Base-by-base conservation (phyloP, 2,113 vertebrate genomes). In the Gallinago paraguaiae region DNA sequence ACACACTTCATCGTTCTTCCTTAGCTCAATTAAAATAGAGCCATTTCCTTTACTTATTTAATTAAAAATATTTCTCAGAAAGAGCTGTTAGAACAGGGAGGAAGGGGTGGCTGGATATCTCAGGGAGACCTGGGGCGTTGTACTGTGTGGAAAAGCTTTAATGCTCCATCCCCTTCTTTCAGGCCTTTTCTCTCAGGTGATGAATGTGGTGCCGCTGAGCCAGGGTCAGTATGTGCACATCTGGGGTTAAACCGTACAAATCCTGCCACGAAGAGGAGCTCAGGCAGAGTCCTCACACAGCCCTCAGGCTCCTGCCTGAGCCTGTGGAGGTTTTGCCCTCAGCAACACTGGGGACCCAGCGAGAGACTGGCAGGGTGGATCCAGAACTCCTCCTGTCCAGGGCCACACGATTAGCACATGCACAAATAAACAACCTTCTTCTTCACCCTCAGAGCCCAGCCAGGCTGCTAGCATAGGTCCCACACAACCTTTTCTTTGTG, bases 141-240 rank as follows among this genome's bases (percentile, higher is more conserved):
- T 15, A 7, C 8, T 8, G 30, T 20, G 1, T 4, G 50, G n/a
- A 71, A n/a, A 35, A 67, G 17, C 53, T 28, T 5, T 4, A 69
- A 5, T 15, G n/a, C 16, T 78, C 18, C 41, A 5, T 25, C 46
- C 57, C n/a, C 20, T 48, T 53, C 41, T 33, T 56, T 25, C 31
- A 50, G 39, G 11, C 18, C 31, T 43, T 59, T 18, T n/a, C 51
- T 50, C 46, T 45, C 39, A 2, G 27, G 59, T 10, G 39, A 2
- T 3, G 6, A 19, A 28, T 4, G 45, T 17, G 41, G 39, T 33
- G 27, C 25, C 13, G 1, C 56, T 25, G n/a, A 39, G 22, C 33
- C 25, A 2, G 13, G 10, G 17, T 33, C 24, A 4, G 3, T 5
- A n/a, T 4, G 33, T 18, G n/a, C 28, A 2, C 1, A 0, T 8